Evolutionary conservation across 2,797 vertebrate genomes (phyloP).

Genomic region (Enteromius mattozi): DNA sequence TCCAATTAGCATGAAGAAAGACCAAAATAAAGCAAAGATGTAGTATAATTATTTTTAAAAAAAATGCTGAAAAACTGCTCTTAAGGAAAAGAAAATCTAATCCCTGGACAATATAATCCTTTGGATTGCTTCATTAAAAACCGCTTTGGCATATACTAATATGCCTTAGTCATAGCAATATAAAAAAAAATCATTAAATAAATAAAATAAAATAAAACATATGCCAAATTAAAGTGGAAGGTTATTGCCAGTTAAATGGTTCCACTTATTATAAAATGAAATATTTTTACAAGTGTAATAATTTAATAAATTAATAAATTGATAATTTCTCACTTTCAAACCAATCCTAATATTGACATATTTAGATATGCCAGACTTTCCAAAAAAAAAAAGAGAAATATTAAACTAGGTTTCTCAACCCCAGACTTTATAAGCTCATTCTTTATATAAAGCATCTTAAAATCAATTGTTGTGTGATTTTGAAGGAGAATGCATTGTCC

Average conservation of each 20-base stretch:
- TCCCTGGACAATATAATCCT: constrained; percentile 82
- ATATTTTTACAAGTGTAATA: too few species aligned
- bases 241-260: constrained; percentile 3
- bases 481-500: constrained; percentile 49
- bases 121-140: constrained; percentile 84
- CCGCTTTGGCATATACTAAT: constrained; percentile 78
- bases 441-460: constrained; percentile 54
- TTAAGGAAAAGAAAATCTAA: constrained; percentile 81
- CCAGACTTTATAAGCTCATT: constrained; percentile 17
- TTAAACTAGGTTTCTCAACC: constrained; percentile 37
- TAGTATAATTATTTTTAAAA: constrained; percentile 79
- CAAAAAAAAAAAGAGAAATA: neutral
- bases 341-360: constrained; percentile 4
- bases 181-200: constrained; percentile 70
- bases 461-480: constrained; percentile 52
- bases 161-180: constrained; percentile 80
- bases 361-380: constrained; percentile 11
- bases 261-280: neutral
- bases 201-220: neutral
- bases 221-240: neutral
- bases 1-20: constrained; percentile 82
- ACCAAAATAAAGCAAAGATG: constrained; percentile 73
- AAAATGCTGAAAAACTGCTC: constrained; percentile 81
- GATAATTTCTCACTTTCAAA: neutral
- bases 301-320: neutral